Evolutionary conservation across 92 coral and sea anemone genomes (phyloP).

Genomic region (Pocillopora grandis): DNA sequence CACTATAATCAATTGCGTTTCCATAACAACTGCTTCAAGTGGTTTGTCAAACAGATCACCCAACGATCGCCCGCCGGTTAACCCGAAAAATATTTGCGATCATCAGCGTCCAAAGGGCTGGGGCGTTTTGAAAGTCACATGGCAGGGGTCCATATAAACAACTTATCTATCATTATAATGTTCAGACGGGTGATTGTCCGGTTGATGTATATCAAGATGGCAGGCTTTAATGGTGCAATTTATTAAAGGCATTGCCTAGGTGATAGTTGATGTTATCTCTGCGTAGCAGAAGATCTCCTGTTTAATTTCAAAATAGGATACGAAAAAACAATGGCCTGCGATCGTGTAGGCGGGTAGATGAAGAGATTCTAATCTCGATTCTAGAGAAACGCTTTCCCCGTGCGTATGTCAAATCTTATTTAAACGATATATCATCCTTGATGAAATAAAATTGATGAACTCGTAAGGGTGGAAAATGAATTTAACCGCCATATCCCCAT

Average conservation of each 20-base stretch:
- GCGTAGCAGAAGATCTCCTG: not conserved
- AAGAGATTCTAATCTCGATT: conserved; percentile 4
- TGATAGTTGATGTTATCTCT: not conserved
- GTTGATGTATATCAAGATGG: conserved; percentile 9
- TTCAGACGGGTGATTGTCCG: not conserved
- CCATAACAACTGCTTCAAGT: conserved; percentile 10
- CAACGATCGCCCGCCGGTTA: not conserved
- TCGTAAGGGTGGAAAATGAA: too few relatives aligned
- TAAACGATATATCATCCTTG: too few relatives aligned
- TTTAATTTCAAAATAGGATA: conserved; percentile 5
- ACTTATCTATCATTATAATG: not conserved
- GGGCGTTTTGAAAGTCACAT: not conserved
- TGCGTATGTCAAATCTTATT: too few relatives aligned
- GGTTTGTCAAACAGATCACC: not conserved
- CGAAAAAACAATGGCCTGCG: not conserved
- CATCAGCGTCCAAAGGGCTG: not conserved
- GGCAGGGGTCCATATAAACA: not conserved
- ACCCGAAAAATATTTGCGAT: not conserved
- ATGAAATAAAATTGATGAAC: too few relatives aligned
- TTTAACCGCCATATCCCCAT: too few relatives aligned
- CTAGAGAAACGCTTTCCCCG: not conserved
- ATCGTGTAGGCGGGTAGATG: not conserved
- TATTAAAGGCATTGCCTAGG: not conserved
- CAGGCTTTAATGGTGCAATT: not conserved
- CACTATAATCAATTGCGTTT: not conserved